Base-by-base conservation (phyloP, 2,888 invertebrate genomes). In the Leucophenga montana region DNA sequence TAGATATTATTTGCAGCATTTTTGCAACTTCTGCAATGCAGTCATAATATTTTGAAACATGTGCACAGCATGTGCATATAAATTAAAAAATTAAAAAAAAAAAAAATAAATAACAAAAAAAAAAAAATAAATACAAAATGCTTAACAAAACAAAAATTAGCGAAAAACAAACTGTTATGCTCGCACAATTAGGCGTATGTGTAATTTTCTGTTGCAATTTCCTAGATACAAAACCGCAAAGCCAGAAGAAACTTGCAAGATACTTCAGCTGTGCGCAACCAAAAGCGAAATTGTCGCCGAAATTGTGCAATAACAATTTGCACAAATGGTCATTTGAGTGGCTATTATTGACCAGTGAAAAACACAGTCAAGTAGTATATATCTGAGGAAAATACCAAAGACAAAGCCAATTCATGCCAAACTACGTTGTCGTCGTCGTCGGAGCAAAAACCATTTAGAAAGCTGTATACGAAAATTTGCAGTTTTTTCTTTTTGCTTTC, bases 231-330 rank as follows among this genome's bases (percentile, higher is more conserved):
- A 54, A 46, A 44, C 46, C 31, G n/a, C 13, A 62, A 44, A 53
- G 13, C 16, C 53, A 53, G 68, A 73, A 71, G 64, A 71, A 27
- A 44, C 22, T 20, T 46, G 39, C 48, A 39, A 39, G 11, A 11
- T 39, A 11, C 11, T 39, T 11, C 39, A 39, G 39, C 39, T 39
- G 39, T 39, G 39, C 11, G 39, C 39, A 39, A 11, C 39, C 39
- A 39, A 39, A 39, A n/a, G 66, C 27, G 62, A 33, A 18, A 54
- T 14, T 66, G 56, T 62, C 67, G 57, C 27, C 46, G 22, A 22
- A 77, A 77, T 85, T 87, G 85, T 83, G 86, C 85, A 86, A 85
- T 83, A 87, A 84, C 84, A 81, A 86, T 86, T 86, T 86, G 83
- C 85, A 79, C 80, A 86, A 85, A 83, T 86, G 84, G 80, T 77